Evolutionary conservation across 1,140 invertebrate species (phyloP).

Genomic region (Babylonia areolata): DNA sequence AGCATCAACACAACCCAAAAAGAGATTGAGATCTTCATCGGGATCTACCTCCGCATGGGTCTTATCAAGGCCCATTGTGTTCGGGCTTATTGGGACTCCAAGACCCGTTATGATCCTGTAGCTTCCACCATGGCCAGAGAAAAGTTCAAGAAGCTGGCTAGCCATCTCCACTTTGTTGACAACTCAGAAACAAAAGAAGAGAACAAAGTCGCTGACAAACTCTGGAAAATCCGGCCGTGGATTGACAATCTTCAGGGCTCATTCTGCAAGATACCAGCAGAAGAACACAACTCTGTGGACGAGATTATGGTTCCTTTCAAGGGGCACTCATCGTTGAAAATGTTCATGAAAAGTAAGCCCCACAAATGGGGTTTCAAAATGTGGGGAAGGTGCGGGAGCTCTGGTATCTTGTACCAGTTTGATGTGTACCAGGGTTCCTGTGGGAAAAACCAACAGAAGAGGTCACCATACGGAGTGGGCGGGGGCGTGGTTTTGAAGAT

Average conservation of each 20-base stretch:
- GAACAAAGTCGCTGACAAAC: slow-evolving; percentile 37
- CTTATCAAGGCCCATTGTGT: slow-evolving; percentile 24
- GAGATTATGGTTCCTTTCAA: slow-evolving; percentile 40
- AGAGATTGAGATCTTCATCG: slow-evolving; percentile 43
- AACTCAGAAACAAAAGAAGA: slow-evolving; percentile 31
- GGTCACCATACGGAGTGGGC: slow-evolving; percentile 24
- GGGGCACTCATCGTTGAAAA: neutral
- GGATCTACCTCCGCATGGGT: slow-evolving; percentile 45
- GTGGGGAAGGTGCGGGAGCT: slow-evolving; percentile 22
- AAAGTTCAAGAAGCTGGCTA: slow-evolving; percentile 33
- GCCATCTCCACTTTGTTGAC: slow-evolving; percentile 44
- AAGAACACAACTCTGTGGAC: slow-evolving; percentile 43
- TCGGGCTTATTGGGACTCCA: slow-evolving; percentile 45
- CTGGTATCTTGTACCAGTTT: slow-evolving; percentile 50
- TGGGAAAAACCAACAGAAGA: slow-evolving; percentile 17
- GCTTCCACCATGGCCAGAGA: slow-evolving; percentile 40
- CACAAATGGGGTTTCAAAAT: slow-evolving; percentile 53
- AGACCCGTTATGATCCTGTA: slow-evolving; percentile 38
- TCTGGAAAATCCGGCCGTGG: slow-evolving; percentile 45
- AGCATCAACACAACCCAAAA: slow-evolving; percentile 30
- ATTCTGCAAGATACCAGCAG: slow-evolving; percentile 30
- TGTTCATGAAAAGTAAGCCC: slow-evolving; percentile 37
- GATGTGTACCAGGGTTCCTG: slow-evolving; percentile 51
- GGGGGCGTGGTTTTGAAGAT: slow-evolving; percentile 36
- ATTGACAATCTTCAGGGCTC: slow-evolving; percentile 23